Evolutionary conservation across 2,113 vertebrate genomes (phyloP), one percentile per base, ranked within the genome.

Genomic region (Uria aalge): DNA sequence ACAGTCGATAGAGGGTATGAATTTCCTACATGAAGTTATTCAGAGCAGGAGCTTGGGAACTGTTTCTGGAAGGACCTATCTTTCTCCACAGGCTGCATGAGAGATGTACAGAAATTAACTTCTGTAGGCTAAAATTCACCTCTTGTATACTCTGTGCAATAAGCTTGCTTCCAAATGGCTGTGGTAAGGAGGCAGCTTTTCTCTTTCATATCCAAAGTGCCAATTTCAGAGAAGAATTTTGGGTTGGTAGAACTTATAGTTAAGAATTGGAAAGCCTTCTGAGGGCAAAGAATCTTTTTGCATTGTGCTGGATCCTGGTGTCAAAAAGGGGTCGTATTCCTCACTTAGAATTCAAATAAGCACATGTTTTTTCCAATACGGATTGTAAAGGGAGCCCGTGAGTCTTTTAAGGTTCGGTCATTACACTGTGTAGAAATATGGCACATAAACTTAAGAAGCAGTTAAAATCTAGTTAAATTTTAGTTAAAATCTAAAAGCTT

Each of bases 371-470:
- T 93, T 60, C 27, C 24, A 12, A n/a, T 74, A 52, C 6, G 29
- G 34, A 52, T 66, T 32, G 11, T 45, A 52, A 95, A 88, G 5
- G 0, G 0, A 74, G 13, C 22, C 24, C 18, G 43, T 23, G 27
- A 81, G 14, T 17, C 20, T 90, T 91, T 40, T 59, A 47, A 52
- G 5, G 8, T 79, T 60, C 41, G 50, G 24, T 13, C 34, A 66
- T 48, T 76, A 30, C 10, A 16, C 13, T 60, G 26, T 66, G 12
- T 75, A 67, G 38, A 89, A 81, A 62, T 11, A 52, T 41, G 15
- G 36, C 16, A 43, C 1, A 5, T 36, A 53, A 79, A 72, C 16
- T 45, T n/a, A 52, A 77, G 64, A 11, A 50, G 2, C 3, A 78
- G 22, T 17, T 53, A 77, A n/a, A 57, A 48, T 48, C 47, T 48